Conservation (phyloP, 2,113 vertebrate genomes). For the Meleagris gallopavo region DNA sequence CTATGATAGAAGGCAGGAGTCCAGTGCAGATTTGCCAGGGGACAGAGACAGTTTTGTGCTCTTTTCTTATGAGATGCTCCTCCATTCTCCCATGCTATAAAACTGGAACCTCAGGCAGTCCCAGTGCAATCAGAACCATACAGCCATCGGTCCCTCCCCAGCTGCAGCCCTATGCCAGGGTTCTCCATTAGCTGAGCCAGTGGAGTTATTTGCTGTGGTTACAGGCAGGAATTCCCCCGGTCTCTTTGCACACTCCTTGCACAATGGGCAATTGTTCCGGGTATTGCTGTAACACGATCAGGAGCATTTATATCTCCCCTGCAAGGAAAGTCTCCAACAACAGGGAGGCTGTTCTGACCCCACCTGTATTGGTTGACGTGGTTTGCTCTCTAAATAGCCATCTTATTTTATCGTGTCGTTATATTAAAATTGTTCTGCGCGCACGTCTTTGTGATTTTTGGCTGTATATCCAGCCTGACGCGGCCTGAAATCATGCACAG, state of each 20-base stretch:
- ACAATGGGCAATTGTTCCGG: not conserved
- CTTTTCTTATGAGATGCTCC: not conserved
- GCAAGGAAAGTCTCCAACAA: not conserved
- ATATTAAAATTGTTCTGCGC: slow-evolving; percentile 34
- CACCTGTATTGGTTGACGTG: not conserved
- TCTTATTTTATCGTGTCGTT: slow-evolving; percentile 45
- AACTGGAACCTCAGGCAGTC: not conserved
- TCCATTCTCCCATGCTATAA: not conserved
- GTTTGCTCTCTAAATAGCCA: slow-evolving; percentile 19
- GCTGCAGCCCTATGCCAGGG: not conserved
- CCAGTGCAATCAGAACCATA: not conserved
- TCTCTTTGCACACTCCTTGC: not conserved
- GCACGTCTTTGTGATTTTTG: slow-evolving; percentile 33
- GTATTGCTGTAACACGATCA: not conserved
- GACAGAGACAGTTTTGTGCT: not conserved
- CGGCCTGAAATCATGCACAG: slow-evolving; percentile 41
- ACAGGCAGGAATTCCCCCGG: not conserved
- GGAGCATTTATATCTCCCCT: not conserved
- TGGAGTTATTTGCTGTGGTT: not conserved
- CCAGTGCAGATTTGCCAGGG: not conserved
- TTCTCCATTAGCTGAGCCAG: not conserved
- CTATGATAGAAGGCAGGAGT: not conserved
- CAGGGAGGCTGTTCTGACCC: not conserved
- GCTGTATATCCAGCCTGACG: not conserved
- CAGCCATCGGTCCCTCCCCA: not conserved